phyloP scores from a whole-genome alignment of 2,797 vertebrate genomes.

The Hoplostethus mediterraneus region DNA sequence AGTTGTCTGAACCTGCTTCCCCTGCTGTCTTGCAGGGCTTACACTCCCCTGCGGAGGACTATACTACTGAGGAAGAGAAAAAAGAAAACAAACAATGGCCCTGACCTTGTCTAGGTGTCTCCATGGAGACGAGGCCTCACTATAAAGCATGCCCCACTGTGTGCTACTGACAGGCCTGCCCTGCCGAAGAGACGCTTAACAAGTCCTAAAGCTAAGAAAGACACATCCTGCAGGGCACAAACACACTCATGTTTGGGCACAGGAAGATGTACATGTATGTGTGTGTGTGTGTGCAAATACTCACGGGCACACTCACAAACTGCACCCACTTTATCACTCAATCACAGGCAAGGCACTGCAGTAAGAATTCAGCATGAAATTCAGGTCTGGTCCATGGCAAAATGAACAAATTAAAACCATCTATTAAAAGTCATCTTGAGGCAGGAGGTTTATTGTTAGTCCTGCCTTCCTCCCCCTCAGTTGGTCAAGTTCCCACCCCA shows the following conservation, averaged over 20 bases:
- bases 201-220: constrained; percentile 39
- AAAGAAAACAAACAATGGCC: constrained; percentile 77
- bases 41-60: constrained; percentile 33
- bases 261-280: background rate
- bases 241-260: constrained; percentile 4
- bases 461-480: too few relatives aligned
- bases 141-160: constrained; percentile 79
- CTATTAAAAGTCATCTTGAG: too few relatives aligned
- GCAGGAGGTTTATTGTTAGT: too few relatives aligned
- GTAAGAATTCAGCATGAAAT: background rate
- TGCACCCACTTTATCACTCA: background rate
- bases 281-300: background rate
- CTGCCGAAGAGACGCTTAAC: constrained; percentile 54
- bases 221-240: constrained; percentile 30
- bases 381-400: too few relatives aligned
- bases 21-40: constrained; percentile 30
- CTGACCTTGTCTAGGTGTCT: constrained; percentile 81
- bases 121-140: constrained; percentile 79
- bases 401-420: too few relatives aligned
- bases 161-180: constrained; percentile 53
- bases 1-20: background rate
- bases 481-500: too few relatives aligned
- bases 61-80: constrained; percentile 28
- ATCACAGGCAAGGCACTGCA: background rate
- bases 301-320: background rate